Conservation (phyloP, 2,113 vertebrate species). For the Paradisaea rubra region DNA sequence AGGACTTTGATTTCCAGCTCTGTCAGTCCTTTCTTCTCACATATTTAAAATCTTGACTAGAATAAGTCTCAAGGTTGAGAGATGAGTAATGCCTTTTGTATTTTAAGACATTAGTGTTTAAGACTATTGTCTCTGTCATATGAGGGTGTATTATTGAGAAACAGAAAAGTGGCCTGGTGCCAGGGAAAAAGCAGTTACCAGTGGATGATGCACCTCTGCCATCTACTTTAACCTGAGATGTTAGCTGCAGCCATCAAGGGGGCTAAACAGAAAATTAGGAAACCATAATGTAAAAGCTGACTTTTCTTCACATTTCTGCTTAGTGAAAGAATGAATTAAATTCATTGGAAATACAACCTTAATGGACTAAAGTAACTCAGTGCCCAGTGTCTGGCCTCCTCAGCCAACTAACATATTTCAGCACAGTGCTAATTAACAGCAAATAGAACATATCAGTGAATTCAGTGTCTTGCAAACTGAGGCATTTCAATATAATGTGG, state of each 20-base stretch:
- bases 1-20: neutral
- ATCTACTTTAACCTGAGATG: neutral
- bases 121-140: neutral
- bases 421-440: neutral
- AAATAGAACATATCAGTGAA: neutral
- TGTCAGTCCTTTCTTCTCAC: neutral
- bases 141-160: neutral
- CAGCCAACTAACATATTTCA: neutral
- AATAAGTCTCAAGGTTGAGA: neutral
- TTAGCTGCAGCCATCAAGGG: neutral
- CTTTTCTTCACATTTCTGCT: neutral
- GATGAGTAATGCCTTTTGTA: neutral
- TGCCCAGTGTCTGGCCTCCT: neutral
- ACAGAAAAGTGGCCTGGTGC: neutral
- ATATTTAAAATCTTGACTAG: neutral
- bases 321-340: neutral
- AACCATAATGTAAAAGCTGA: neutral
- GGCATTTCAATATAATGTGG: neutral
- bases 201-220: neutral
- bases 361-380: neutral
- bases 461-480: neutral
- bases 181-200: neutral
- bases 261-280: neutral
- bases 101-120: neutral
- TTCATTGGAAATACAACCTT: neutral